A percentile compares a stretch with the other conserved stretches of the same genome.
Evolutionary conservation across 2,797 vertebrate genomes (phyloP).

Genomic region (Sciaenops ocellatus): DNA sequence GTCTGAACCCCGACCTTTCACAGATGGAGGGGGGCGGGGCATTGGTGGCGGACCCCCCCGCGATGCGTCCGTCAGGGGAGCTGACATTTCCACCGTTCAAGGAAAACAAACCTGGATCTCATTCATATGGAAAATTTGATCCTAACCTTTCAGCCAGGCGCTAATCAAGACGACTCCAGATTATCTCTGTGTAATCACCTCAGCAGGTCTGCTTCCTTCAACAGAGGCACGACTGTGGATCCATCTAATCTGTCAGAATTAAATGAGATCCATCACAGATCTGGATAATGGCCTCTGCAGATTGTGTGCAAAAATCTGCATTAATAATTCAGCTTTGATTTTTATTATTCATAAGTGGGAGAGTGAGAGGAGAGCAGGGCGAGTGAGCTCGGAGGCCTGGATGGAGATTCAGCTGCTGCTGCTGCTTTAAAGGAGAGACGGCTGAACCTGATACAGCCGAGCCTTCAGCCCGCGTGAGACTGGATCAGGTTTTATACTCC

Average conservation of each 20-base stretch:
- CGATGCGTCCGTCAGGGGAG: conserved; percentile 44
- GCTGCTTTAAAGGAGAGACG: conserved; percentile 36
- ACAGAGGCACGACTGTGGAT: conserved; percentile 60
- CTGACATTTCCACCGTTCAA: conserved; percentile 67
- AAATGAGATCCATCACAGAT: conserved; percentile 81
- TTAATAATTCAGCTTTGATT: conserved; percentile 80
- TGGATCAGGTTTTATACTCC: no score
- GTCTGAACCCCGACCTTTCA: conserved; percentile 68
- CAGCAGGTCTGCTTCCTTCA: conserved; percentile 51
- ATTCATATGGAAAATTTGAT: conserved; percentile 74
- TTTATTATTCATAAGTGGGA: conserved; percentile 79
- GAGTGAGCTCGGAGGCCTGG: conserved; percentile 19
- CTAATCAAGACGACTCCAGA: conserved; percentile 64
- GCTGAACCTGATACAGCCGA: neutral
- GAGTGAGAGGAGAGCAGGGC: conserved; percentile 38
- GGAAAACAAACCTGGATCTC: conserved; percentile 62
- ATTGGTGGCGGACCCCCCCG: neutral
- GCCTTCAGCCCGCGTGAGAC: no score
- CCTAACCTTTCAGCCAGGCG: conserved; percentile 67
- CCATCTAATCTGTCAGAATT: conserved; percentile 79
- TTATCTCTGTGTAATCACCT: conserved; percentile 74
- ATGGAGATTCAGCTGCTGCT: conserved; percentile 7
- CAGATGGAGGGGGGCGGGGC: conserved; percentile 48
- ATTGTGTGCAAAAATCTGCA: conserved; percentile 85
- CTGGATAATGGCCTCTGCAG: conserved; percentile 79